phyloP scores from a whole-genome alignment of 2,113 vertebrate genomes.

The Salvelinus alpinus region DNA sequence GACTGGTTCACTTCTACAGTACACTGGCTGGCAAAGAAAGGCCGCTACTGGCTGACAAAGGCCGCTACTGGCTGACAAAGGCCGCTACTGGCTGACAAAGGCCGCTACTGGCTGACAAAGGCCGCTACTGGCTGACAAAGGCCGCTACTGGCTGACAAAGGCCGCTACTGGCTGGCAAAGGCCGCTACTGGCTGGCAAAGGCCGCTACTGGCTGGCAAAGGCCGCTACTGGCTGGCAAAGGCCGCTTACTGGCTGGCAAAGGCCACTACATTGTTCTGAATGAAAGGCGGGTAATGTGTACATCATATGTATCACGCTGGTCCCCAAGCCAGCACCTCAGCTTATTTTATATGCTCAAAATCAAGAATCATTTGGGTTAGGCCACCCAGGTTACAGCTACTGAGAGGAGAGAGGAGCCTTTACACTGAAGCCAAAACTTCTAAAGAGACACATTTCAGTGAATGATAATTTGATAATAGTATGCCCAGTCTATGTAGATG shows the following conservation, averaged over 20 bases:
- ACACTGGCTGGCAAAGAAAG: not conserved
- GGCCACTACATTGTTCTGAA: no score
- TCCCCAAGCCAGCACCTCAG: not conserved
- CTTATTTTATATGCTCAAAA: not conserved
- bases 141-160: not conserved
- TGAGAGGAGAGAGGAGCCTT: not conserved
- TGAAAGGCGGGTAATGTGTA: no score
- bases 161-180: not conserved
- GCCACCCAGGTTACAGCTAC: not conserved
- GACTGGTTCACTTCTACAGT: not conserved
- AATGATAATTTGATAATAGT: not conserved
- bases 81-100: not conserved
- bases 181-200: not conserved
- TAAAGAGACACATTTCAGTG: not conserved
- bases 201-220: not conserved
- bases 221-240: not conserved
- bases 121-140: not conserved
- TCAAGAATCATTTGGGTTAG: not conserved
- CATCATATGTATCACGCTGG: not conserved
- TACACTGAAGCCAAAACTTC: not conserved
- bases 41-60: not conserved
- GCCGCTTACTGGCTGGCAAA: not conserved
- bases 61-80: not conserved
- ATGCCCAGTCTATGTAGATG: not conserved
- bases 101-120: not conserved